Evolutionary conservation across 2,888 invertebrate genomes (phyloP).

Genomic region (Ophion ventricosus): DNA sequence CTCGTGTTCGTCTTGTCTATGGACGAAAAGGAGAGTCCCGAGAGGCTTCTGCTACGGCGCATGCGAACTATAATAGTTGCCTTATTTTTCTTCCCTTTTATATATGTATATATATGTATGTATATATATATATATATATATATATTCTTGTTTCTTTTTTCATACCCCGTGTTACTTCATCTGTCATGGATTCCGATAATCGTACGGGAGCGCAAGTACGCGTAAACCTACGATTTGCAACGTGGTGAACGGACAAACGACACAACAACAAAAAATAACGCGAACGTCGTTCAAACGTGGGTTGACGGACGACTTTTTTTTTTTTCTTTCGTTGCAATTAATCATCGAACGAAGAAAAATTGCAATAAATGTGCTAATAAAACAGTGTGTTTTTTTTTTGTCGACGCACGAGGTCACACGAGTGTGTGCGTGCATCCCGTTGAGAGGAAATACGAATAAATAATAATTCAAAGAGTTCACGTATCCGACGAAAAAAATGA

Average conservation of each 20-base stretch:
- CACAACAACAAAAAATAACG: constrained; percentile 21
- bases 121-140: too few species aligned
- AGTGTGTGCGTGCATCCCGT: constrained; percentile 19
- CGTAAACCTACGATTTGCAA: constrained; percentile 75
- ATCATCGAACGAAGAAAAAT: constrained; percentile 18
- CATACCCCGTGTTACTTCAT: constrained; percentile 70
- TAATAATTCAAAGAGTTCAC: constrained; percentile 8
- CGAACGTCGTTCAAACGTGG: constrained; percentile 15
- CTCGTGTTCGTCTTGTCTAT: constrained; percentile 52
- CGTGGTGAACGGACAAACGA: constrained; percentile 75
- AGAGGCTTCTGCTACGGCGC: constrained; percentile 76
- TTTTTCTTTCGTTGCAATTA: neutral
- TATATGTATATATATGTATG: too few species aligned
- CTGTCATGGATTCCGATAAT: constrained; percentile 81
- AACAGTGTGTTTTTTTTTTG: constrained; percentile 38
- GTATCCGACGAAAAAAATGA: constrained; percentile 70
- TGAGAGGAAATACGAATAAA: constrained; percentile 5
- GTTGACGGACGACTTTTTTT: constrained; percentile 3
- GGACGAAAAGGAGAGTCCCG: constrained; percentile 48
- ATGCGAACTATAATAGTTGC: constrained; percentile 73
- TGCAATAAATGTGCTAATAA: constrained; percentile 51
- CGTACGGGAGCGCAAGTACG: constrained; percentile 78
- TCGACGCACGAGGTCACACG: constrained; percentile 30
- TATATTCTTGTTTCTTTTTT: constrained; percentile 34
- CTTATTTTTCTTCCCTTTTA: constrained; percentile 24